These are phyloP conservation scores for Telmatherina bonti DNA, from an alignment of 2,797 vertebrate species.

Conservation along the genomic window DNA sequence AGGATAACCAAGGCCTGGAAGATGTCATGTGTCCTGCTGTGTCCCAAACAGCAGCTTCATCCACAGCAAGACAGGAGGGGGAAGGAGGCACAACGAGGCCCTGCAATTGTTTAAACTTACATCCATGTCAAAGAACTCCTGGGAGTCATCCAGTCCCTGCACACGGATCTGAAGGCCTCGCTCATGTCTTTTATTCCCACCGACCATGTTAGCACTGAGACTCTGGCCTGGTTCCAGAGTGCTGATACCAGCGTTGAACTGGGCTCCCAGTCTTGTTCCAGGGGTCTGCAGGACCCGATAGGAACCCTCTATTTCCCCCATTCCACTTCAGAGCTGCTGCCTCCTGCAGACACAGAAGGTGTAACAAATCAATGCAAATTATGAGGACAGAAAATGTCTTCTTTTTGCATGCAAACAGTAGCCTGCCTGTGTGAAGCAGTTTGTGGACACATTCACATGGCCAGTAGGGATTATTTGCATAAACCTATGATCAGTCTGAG, in stretches of 20 bases:
- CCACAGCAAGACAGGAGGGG: constrained; percentile 12
- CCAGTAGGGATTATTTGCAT: not conserved
- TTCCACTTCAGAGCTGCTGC: constrained; percentile 72
- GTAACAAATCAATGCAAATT: not conserved
- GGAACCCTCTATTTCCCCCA: constrained; percentile 95
- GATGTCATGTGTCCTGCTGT: constrained; percentile 34
- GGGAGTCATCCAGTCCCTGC: constrained; percentile 89
- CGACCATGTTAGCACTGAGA: constrained; percentile 76
- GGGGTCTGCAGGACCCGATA: constrained; percentile 92
- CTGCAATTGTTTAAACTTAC: constrained; percentile 79
- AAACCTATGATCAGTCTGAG: not conserved
- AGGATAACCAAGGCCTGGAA: constrained; percentile 11
- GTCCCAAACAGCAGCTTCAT: constrained; percentile 45
- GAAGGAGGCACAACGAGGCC: not conserved
- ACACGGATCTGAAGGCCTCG: constrained; percentile 86
- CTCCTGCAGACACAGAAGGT: constrained; percentile 47
- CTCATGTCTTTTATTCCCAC: constrained; percentile 73
- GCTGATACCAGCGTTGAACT: constrained; percentile 88
- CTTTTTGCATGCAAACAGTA: not conserved
- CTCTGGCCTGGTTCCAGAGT: constrained; percentile 91
- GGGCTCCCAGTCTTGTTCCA: constrained; percentile 88
- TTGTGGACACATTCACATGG: not conserved
- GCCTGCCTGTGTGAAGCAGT: not conserved
- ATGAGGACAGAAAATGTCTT: not conserved
- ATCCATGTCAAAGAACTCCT: constrained; percentile 89